These are phyloP conservation scores for Orestias chungarensis DNA, from an alignment of 2,797 vertebrate species.

Conservation along the genomic window DNA sequence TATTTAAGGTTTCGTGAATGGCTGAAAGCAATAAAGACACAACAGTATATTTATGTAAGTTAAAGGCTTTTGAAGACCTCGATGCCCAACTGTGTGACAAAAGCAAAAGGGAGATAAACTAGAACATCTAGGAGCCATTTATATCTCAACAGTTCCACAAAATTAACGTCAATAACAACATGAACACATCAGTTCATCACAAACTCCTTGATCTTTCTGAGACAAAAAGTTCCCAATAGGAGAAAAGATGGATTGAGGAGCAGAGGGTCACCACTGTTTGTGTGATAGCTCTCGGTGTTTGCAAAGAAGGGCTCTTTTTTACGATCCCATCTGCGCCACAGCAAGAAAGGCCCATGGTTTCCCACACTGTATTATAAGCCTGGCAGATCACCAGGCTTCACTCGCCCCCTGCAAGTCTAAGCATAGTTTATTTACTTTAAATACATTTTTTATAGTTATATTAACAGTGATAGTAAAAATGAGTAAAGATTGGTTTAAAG, in stretches of 20 bases:
- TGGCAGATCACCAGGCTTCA: no score
- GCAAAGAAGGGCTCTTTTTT: slow-evolving; percentile 68
- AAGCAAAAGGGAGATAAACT: slow-evolving; percentile 62
- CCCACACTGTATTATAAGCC: no score
- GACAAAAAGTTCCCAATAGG: slow-evolving; percentile 72
- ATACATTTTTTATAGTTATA: no score
- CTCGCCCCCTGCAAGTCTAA: no score
- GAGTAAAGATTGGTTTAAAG: no score
- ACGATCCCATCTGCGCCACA: slow-evolving; percentile 78
- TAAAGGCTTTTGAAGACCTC: slow-evolving; percentile 43
- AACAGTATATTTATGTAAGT: slow-evolving; percentile 55
- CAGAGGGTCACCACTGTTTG: slow-evolving; percentile 79
- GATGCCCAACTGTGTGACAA: slow-evolving; percentile 33
- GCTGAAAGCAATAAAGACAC: slow-evolving; percentile 42
- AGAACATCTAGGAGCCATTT: slow-evolving; percentile 64
- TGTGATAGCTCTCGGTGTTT: slow-evolving; percentile 84
- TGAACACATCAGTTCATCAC: slow-evolving; percentile 58
- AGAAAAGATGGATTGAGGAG: slow-evolving; percentile 81
- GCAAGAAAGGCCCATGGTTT: slow-evolving; percentile 69
- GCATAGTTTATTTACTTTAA: no score
- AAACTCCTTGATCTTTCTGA: slow-evolving; percentile 71
- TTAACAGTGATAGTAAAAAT: no score
- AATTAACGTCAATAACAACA: slow-evolving; percentile 57
- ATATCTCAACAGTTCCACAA: slow-evolving; percentile 65
- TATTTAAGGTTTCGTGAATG: slow-evolving; percentile 13